These are phyloP conservation scores for Cuculus canorus DNA, from an alignment of 2,797 vertebrate genomes.

Conservation along the genomic window DNA sequence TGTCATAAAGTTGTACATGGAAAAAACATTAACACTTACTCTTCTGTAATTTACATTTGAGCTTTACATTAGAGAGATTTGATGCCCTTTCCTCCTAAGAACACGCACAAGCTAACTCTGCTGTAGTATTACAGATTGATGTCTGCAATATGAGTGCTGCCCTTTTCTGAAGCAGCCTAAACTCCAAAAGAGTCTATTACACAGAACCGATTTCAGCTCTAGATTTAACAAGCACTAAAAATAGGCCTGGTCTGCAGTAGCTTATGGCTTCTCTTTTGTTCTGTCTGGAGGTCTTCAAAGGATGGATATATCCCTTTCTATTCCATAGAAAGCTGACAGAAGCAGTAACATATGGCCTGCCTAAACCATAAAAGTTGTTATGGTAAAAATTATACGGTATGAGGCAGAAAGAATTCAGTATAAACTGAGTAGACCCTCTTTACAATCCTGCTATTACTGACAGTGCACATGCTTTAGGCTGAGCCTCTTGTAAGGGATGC, in stretches of 20 bases:
- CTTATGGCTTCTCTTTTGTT: not conserved
- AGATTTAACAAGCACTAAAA: not conserved
- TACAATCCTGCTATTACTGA: not conserved
- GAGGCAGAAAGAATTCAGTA: not conserved
- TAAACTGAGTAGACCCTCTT: not conserved
- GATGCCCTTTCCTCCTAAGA: not conserved
- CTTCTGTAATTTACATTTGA: not conserved
- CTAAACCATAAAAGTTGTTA: not conserved
- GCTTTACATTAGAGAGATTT: not conserved
- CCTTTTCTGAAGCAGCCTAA: not conserved
- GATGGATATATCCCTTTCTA: not conserved
- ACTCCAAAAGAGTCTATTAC: not conserved
- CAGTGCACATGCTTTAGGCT: not conserved
- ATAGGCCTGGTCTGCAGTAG: not conserved
- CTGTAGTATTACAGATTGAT: not conserved
- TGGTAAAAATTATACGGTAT: not conserved
- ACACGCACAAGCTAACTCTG: not conserved
- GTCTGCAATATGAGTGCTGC: not conserved
- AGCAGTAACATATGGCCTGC: not conserved
- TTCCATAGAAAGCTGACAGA: not conserved
- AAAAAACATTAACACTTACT: not conserved
- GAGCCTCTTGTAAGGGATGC: not conserved
- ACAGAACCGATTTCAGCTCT: not conserved
- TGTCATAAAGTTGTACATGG: not conserved
- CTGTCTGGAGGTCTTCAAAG: not conserved